Conservation (phyloP, 2,113 vertebrate genomes). For the Corythaeola cristata region DNA sequence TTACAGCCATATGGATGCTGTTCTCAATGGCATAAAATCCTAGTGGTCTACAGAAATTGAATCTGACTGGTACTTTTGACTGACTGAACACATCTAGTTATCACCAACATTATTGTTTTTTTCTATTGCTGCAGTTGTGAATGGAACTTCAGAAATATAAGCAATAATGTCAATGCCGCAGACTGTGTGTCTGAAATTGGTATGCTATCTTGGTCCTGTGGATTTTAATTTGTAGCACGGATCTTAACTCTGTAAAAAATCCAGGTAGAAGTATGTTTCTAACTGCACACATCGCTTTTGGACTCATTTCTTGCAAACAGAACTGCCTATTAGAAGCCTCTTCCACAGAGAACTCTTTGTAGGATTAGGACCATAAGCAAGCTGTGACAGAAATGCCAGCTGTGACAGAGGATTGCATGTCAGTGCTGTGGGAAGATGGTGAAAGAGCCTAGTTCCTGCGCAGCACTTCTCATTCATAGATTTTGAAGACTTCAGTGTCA, state of each 20-base stretch:
- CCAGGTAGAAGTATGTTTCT: background rate
- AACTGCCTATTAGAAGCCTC: background rate
- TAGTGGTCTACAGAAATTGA: background rate
- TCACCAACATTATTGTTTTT: background rate
- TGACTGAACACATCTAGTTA: background rate
- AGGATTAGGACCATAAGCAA: background rate
- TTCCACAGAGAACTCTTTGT: background rate
- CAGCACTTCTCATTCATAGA: background rate
- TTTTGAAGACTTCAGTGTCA: background rate
- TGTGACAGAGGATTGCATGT: background rate
- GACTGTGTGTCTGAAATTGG: background rate
- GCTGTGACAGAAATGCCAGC: conserved; percentile 43
- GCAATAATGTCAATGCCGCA: background rate
- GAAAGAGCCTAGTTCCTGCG: background rate
- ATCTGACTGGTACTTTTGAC: background rate
- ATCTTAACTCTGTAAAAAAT: background rate
- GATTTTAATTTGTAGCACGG: background rate
- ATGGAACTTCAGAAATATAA: background rate
- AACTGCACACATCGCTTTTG: background rate
- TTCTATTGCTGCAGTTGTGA: background rate
- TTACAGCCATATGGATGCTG: background rate
- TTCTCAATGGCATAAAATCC: background rate
- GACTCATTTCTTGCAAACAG: background rate
- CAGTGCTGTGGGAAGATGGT: background rate
- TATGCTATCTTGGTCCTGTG: background rate